phyloP scores from a whole-genome alignment of 1,140 invertebrate species.

The Chironomus striatipennis region DNA sequence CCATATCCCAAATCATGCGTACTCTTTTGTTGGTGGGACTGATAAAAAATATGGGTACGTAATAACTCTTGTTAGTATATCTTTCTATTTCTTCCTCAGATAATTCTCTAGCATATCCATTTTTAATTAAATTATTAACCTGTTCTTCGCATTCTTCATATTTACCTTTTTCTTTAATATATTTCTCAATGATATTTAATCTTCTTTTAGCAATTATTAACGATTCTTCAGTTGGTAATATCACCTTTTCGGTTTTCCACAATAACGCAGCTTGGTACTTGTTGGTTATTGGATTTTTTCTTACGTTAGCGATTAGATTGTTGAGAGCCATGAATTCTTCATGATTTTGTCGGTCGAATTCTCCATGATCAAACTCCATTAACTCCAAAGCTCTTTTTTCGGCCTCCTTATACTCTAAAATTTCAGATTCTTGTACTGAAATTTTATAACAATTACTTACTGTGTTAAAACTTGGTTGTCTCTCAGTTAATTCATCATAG shows the following conservation, averaged over 20 bases:
- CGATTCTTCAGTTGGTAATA: slow-evolving; percentile 12
- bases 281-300: not conserved
- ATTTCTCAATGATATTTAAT: slow-evolving; percentile 21
- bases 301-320: not conserved
- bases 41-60: slow-evolving; percentile 32
- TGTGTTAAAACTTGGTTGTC: too few relatives aligned
- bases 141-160: slow-evolving; percentile 19
- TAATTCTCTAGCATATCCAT: slow-evolving; percentile 27
- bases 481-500: not conserved
- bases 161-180: slow-evolving; percentile 25
- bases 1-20: slow-evolving; percentile 30
- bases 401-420: not conserved
- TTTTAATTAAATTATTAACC: slow-evolving; percentile 20
- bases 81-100: not conserved
- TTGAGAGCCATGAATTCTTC: not conserved
- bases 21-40: slow-evolving; percentile 30
- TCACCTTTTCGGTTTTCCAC: slow-evolving; percentile 24
- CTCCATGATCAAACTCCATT: not conserved
- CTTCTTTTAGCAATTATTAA: not conserved
- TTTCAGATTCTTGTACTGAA: not conserved
- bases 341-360: not conserved
- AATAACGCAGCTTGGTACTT: slow-evolving; percentile 25
- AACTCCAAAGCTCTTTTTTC: not conserved
- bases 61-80: slow-evolving; percentile 27
- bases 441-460: not conserved